Percentiles rank a stretch among this genome's conserved stretches.
Evolutionary conservation across 2,888 invertebrate genomes (phyloP).

Genomic region (Penaeus monodon): DNA sequence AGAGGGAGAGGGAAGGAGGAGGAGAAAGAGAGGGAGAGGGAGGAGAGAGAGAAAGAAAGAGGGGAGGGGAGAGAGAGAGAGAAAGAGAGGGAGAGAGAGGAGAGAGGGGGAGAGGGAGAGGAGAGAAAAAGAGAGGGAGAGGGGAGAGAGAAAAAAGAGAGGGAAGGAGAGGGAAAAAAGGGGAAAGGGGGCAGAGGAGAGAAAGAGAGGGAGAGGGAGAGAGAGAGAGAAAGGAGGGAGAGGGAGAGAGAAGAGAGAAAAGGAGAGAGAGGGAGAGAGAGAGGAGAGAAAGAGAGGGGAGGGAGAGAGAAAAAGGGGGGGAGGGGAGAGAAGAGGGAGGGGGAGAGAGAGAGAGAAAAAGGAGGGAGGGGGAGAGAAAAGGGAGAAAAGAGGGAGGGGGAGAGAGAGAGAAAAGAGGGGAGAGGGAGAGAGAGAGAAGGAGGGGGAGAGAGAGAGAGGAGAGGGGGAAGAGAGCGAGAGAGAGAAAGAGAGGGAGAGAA

Average conservation of each 20-base stretch:
- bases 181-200: neutral
- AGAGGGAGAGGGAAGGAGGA: neutral
- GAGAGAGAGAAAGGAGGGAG: neutral
- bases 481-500: too few species aligned
- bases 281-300: neutral
- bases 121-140: neutral
- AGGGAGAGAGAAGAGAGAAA: neutral
- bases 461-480: too few species aligned
- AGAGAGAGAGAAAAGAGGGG: too few species aligned
- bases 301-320: too few species aligned
- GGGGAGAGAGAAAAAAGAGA: neutral
- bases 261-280: neutral
- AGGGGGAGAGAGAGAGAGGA: too few species aligned
- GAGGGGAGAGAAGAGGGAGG: too few species aligned
- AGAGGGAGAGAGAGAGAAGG: too few species aligned
- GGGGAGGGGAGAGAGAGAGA: neutral
- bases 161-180: neutral
- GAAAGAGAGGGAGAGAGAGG: neutral
- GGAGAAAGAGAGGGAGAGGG: too few species aligned
- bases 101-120: neutral
- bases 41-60: neutral
- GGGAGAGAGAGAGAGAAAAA: neutral
- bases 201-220: neutral
- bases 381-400: too few species aligned
- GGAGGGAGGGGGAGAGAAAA: too few species aligned